Conservation (phyloP, 2,888 invertebrate species). For the Clivina fossor region DNA sequence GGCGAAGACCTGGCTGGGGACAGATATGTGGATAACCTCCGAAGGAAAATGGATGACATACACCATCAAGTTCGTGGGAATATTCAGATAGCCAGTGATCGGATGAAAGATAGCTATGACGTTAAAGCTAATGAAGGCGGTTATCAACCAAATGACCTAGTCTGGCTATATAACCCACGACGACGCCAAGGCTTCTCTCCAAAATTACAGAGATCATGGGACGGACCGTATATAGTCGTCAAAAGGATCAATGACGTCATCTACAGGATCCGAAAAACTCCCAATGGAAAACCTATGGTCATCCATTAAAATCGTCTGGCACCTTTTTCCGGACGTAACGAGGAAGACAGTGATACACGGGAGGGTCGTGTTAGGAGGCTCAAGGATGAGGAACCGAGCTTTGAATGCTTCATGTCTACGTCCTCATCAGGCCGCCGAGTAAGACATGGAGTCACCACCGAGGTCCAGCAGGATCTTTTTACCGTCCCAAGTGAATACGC, state of each 20-base stretch:
- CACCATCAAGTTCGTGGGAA: too few species aligned
- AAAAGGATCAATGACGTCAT: conserved; percentile 36
- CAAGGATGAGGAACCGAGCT: too few species aligned
- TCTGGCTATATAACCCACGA: conserved; percentile 25
- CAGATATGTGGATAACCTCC: too few species aligned
- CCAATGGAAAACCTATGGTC: conserved; percentile 25
- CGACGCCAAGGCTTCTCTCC: conserved; percentile 16
- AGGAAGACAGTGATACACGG: too few species aligned
- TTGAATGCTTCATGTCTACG: too few species aligned
- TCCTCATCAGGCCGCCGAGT: background rate
- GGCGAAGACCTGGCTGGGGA: background rate
- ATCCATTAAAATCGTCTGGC: conserved; percentile 32
- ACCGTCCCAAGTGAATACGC: background rate
- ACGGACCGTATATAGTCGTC: conserved; percentile 33
- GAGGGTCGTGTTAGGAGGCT: too few species aligned
- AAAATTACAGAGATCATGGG: conserved; percentile 33
- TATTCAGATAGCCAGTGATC: too few species aligned
- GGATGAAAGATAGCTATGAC: background rate
- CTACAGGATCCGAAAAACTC: conserved; percentile 28
- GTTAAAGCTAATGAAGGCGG: background rate
- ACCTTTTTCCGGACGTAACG: too few species aligned
- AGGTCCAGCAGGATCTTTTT: background rate
- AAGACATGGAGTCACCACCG: background rate
- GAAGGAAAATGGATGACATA: too few species aligned
- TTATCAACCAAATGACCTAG: conserved; percentile 30